Evolutionary conservation across 2,797 vertebrate genomes (phyloP), one percentile per base, ranked within the genome.

Genomic region (Melanotaenia nigrans): DNA sequence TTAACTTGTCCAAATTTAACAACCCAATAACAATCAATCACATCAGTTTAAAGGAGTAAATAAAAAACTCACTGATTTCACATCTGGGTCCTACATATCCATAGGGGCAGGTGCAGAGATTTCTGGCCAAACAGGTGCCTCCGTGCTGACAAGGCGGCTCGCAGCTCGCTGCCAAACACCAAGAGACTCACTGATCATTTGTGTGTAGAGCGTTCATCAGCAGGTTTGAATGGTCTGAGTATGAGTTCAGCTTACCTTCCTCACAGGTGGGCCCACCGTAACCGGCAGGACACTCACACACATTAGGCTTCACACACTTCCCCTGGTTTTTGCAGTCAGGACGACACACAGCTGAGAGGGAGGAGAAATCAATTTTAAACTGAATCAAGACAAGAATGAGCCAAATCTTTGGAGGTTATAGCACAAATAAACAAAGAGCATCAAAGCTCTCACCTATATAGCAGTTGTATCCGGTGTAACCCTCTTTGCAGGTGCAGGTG

Each of bases 61-160:
- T 33, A 38, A 12, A 28, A 12, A 28, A 55, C 96, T 97, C 92
- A 97, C 97, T 95, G 90, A 95, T 98, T 89, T 96, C 95, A 93
- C 96, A 98, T 81, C 94, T 92, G 47, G 96, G 95, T 79, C 97
- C 96, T 77, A 99, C 93, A 81, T 96, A 98, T 68, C 97, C 97
- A 2, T 98, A 99, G 0, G 94, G 90, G 64, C 96, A 99, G 79
- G 95, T 96, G 59, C 96, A 98, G 87, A 95, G 94, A 84, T 97
- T 97, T 67, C 95, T 92, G 80, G 91, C 88, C 85, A 96, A 84
- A 71, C 96, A 98, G 0, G 91, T 94, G 16, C 96, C 96, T 76
- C 95, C 95, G 11, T 97, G 95, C 71, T 90, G 93, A 87, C 97
- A 98, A 0, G 93, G 83, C 3, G 95, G 97, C 68, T 94, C 93